These are phyloP conservation scores for Boloria selene DNA, from an alignment of 2,888 invertebrate species.

Conservation along the genomic window DNA sequence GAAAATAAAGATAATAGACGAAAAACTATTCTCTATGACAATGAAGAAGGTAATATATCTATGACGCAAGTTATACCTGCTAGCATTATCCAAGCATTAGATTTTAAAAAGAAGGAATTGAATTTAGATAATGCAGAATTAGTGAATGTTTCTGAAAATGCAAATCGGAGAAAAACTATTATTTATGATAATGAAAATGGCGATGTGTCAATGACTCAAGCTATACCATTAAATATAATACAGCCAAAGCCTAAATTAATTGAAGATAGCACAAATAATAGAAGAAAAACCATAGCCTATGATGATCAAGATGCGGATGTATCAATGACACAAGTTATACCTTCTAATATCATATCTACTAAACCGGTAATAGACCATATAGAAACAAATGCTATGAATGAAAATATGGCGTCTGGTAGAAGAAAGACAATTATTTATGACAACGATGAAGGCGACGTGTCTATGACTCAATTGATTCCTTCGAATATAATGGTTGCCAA, in stretches of 20 bases:
- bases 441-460: constrained; percentile 45
- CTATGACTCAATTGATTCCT: constrained; percentile 48
- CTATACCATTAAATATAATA: constrained; percentile 3
- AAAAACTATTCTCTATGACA: constrained; percentile 42
- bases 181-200: constrained; percentile 38
- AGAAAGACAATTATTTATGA: constrained; percentile 45
- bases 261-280: constrained; percentile 28
- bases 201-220: constrained; percentile 43
- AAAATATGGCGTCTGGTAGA: constrained; percentile 30
- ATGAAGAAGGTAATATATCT: constrained; percentile 41
- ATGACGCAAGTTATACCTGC: constrained; percentile 46
- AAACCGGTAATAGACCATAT: neutral
- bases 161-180: constrained; percentile 40
- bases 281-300: constrained; percentile 45
- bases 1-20: constrained; percentile 35
- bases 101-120: neutral
- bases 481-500: constrained; percentile 35
- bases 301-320: constrained; percentile 42
- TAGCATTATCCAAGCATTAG: constrained; percentile 33
- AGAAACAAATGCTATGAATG: neutral
- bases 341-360: constrained; percentile 35
- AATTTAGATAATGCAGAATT: neutral
- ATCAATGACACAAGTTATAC: constrained; percentile 50
- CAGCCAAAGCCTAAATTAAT: neutral
- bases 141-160: constrained; percentile 3